Evolutionary conservation across 2,113 vertebrate genomes (phyloP).

Genomic region (Bostrychus sinensis): DNA sequence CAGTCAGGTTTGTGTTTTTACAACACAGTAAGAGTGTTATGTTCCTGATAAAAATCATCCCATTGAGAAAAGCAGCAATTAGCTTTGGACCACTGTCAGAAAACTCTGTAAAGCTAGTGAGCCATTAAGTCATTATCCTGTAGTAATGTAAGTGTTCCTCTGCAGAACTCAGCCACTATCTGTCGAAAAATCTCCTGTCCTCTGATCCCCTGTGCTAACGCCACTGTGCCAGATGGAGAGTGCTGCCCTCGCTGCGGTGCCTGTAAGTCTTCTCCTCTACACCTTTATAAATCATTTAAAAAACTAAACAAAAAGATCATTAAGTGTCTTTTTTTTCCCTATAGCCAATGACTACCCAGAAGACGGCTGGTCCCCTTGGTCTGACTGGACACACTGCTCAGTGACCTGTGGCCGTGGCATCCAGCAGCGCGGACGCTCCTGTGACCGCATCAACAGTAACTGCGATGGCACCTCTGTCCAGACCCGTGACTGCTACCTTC

Average conservation of each 20-base stretch:
- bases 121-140: slow-evolving; percentile 23
- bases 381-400: slow-evolving; percentile 97
- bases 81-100: slow-evolving; percentile 39
- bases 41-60: slow-evolving; percentile 39
- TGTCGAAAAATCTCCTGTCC: slow-evolving; percentile 97
- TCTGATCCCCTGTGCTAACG: slow-evolving; percentile 92
- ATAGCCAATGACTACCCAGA: slow-evolving; percentile 86
- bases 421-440: slow-evolving; percentile 96
- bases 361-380: slow-evolving; percentile 97
- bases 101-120: slow-evolving; percentile 1
- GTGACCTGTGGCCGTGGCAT: slow-evolving; percentile 93
- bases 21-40: slow-evolving; percentile 40
- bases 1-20: slow-evolving; percentile 28
- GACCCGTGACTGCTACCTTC: slow-evolving; percentile 94
- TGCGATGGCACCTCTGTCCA: slow-evolving; percentile 97
- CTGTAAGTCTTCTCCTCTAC: slow-evolving; percentile 80
- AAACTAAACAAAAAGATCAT: background rate
- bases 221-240: slow-evolving; percentile 94
- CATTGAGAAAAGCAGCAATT: slow-evolving; percentile 48
- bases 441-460: slow-evolving; percentile 95
- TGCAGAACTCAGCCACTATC: slow-evolving; percentile 91
- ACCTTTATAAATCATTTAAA: background rate
- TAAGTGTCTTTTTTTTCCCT: background rate
- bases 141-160: slow-evolving; percentile 46
- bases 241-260: slow-evolving; percentile 94